Evolutionary conservation across 2,888 invertebrate species (phyloP), one percentile per base, ranked within the genome.

Genomic region (Hirtodrosophila duncani): DNA sequence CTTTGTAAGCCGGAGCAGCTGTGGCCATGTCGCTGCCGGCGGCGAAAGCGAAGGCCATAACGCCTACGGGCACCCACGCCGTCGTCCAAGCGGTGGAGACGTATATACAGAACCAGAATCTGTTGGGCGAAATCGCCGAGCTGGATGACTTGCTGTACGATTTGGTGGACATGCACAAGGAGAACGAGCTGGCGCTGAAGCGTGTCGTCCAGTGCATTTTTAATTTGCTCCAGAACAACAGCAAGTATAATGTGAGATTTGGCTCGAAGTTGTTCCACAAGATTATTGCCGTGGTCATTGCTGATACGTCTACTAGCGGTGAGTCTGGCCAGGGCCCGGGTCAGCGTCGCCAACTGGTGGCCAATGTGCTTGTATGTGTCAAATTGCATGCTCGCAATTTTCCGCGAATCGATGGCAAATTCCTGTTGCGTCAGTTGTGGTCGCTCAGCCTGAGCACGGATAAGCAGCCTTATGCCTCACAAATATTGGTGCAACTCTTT

Each of bases 401-500:
- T 13, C 64, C 81, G 0, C 58, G 58, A 4, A 39, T 48, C 8
- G 65, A 68, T 6, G 46, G 63, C 2, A 69, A 59, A 13, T 65
- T 66, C n/a, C 31, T 79, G 7, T 24, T 83, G 0, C 33, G 38
- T 1, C 56, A 59, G 5, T 50, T 84, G 1, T 84, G 84, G 84
- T 31, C 52, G 0, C 27, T 63, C 0, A 59, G 68, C 11, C 42
- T 59, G 4, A 56, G 41, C 20, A 60, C 11, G 9, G 56, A 63
- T 0, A 16, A 48, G 0, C 62, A 66, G 30, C 61, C 63, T 0
- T 38, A 59, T 39, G 57, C 67, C 2, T 52, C 63, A 1, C 72
- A 80, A 53, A 78, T 82, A 1, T 52, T 84, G 9, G 74, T 84
- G 1, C 66, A 77, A 9, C 46, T 84, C 1, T 72, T 83, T 23